Evolutionary conservation across 2,797 vertebrate genomes (phyloP).

Genomic region (Aeoliscus strigatus): DNA sequence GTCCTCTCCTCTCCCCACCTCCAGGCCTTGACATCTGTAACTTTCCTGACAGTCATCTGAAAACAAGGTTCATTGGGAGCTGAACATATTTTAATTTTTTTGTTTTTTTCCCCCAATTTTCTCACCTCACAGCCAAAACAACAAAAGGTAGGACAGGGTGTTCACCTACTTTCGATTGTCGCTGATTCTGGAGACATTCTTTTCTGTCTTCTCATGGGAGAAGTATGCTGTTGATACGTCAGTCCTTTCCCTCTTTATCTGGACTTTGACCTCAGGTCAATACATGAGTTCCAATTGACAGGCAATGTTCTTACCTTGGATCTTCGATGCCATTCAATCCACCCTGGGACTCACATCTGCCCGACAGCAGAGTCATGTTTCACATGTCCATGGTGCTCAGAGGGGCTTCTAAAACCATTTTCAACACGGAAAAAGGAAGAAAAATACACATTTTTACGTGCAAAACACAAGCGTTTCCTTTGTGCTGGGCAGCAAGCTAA

Average conservation of each 20-base stretch:
- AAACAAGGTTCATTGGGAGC: too few relatives aligned
- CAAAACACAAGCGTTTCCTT: neutral
- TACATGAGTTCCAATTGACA: constrained; percentile 69
- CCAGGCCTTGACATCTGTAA: too few relatives aligned
- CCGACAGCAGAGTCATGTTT: constrained; percentile 51
- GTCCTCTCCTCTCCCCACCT: too few relatives aligned
- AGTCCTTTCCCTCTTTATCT: neutral
- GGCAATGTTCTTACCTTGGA: constrained; percentile 73
- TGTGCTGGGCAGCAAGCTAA: neutral
- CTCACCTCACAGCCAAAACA: too few relatives aligned
- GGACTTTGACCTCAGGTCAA: constrained; percentile 60
- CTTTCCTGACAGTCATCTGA: too few relatives aligned
- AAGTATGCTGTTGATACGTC: too few relatives aligned
- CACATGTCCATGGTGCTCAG: constrained; percentile 48
- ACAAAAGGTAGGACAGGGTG: too few relatives aligned
- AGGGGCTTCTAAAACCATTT: constrained; percentile 30
- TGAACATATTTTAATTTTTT: too few relatives aligned
- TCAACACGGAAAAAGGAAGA: constrained; percentile 6
- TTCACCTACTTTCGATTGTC: too few relatives aligned
- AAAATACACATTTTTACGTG: constrained; percentile 6
- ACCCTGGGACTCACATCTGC: constrained; percentile 60
- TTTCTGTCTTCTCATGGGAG: too few relatives aligned
- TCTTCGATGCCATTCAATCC: constrained; percentile 75
- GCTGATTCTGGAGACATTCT: too few relatives aligned
- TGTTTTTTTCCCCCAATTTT: too few relatives aligned